Percentiles rank a stretch among this genome's conserved stretches.
Conservation (phyloP, 30 jellyfish, hydroid and myxozoan species). For the Aurelia coerulea region DNA sequence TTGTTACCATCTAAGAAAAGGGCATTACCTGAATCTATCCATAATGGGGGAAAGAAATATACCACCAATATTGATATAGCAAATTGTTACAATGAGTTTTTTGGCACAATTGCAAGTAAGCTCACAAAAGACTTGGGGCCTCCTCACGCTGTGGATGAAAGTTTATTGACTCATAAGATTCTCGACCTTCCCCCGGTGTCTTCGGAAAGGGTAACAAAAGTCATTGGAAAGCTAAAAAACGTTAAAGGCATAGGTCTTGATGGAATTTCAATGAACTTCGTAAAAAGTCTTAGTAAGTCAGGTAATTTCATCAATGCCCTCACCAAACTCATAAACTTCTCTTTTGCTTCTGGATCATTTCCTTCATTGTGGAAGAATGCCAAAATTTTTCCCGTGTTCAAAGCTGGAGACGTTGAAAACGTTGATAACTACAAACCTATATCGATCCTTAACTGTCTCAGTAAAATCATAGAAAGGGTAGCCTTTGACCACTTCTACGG, state of each 20-base stretch:
- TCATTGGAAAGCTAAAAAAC: not conserved
- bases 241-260: constrained; percentile 18
- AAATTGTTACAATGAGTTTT: constrained; percentile 2
- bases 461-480: too few species aligned
- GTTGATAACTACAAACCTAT: too few species aligned
- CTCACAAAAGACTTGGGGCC: not conserved
- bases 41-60: not conserved
- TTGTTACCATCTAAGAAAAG: too few species aligned
- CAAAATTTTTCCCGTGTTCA: too few species aligned
- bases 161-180: not conserved
- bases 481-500: too few species aligned
- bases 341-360: too few species aligned
- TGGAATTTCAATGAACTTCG: constrained; percentile 4
- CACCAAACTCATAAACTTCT: too few species aligned
- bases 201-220: not conserved
- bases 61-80: not conserved
- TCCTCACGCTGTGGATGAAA: not conserved
- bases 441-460: too few species aligned
- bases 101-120: constrained; percentile 16
- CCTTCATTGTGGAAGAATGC: too few species aligned
- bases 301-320: too few species aligned
- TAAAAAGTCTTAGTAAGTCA: not conserved
- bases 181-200: not conserved
- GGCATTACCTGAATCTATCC: not conserved
- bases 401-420: too few species aligned